phyloP scores from a whole-genome alignment of 2,113 vertebrate genomes.

The Apeltes quadracus region DNA sequence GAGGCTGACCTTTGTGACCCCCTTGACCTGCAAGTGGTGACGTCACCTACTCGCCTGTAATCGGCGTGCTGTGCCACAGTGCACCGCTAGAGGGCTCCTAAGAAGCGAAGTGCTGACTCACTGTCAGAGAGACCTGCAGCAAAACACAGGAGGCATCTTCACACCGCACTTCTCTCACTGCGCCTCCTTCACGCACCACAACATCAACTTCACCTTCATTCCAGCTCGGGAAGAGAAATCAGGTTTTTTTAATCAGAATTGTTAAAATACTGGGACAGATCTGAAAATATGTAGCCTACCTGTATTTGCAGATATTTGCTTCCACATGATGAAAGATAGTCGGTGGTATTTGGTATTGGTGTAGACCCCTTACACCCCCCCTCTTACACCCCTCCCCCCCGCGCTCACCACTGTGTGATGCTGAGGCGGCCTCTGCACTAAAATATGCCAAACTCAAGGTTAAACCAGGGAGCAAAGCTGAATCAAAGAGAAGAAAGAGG shows the following conservation, averaged over 20 bases:
- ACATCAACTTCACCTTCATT: not conserved
- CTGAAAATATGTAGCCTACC: not conserved
- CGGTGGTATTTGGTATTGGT: not conserved
- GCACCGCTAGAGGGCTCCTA: constrained; percentile 46
- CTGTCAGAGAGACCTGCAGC: constrained; percentile 42
- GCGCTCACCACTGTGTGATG: constrained; percentile 40
- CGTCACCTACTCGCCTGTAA: not conserved
- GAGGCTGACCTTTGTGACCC: constrained; percentile 6
- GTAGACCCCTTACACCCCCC: constrained; percentile 12
- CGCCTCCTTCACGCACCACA: constrained; percentile 2
- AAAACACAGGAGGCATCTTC: constrained; percentile 13
- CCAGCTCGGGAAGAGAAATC: not conserved
- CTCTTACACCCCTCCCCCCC: too few species aligned
- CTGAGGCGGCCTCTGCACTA: constrained; percentile 29
- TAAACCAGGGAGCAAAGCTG: constrained; percentile 30
- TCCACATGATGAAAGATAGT: not conserved
- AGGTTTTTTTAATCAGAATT: not conserved
- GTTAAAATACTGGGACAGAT: not conserved
- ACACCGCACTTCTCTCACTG: not conserved
- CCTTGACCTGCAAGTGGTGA: not conserved
- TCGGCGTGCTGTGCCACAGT: not conserved
- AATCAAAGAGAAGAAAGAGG: constrained; percentile 27
- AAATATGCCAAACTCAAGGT: constrained; percentile 54
- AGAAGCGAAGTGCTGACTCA: constrained; percentile 61
- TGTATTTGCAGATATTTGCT: not conserved